A percentile compares a stretch with the other conserved stretches of the same genome.
Conservation (phyloP, 1,140 invertebrate genomes). For the Sycophila sp. region DNA sequence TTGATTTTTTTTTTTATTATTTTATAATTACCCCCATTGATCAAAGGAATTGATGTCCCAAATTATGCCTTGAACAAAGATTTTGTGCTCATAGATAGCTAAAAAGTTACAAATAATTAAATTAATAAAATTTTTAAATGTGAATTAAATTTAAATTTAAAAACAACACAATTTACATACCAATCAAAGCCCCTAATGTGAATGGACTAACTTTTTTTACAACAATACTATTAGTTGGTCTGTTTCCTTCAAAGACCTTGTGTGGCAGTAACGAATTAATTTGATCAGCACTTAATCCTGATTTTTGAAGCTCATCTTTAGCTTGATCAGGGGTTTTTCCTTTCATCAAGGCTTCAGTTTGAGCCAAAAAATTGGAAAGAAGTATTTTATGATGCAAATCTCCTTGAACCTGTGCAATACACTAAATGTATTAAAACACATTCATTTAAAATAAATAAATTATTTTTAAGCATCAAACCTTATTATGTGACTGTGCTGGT, state of each 20-base stretch:
- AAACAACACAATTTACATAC: slow-evolving; percentile 72
- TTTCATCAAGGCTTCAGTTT: slow-evolving; percentile 97
- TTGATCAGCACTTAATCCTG: slow-evolving; percentile 77
- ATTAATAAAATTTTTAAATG: slow-evolving; percentile 1
- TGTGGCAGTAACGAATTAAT: slow-evolving; percentile 89
- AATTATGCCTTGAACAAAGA: slow-evolving; percentile 97
- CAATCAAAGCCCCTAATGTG: slow-evolving; percentile 94
- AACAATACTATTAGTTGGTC: slow-evolving; percentile 98
- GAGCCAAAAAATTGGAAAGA: slow-evolving; percentile 96
- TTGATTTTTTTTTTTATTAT: slow-evolving; percentile 27
- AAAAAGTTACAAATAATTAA: slow-evolving; percentile 55
- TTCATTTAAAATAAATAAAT: slow-evolving; percentile 12
- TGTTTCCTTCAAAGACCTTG: slow-evolving; percentile 97
- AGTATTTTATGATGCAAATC: slow-evolving; percentile 85
- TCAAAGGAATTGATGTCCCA: slow-evolving; percentile 99
- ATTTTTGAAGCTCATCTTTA: slow-evolving; percentile 77
- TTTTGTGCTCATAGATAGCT: slow-evolving; percentile 99
- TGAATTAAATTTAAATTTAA: neutral
- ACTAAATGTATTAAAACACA: slow-evolving; percentile 1
- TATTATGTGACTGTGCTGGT: slow-evolving; percentile 92
- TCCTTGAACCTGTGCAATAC: slow-evolving; percentile 64
- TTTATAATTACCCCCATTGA: slow-evolving; percentile 91
- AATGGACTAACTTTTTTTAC: slow-evolving; percentile 94
- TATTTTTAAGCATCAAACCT: slow-evolving; percentile 67
- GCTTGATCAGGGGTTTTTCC: slow-evolving; percentile 87